phyloP scores from a whole-genome alignment of 2,888 invertebrate genomes.

The Ecliptopera silaceata region DNA sequence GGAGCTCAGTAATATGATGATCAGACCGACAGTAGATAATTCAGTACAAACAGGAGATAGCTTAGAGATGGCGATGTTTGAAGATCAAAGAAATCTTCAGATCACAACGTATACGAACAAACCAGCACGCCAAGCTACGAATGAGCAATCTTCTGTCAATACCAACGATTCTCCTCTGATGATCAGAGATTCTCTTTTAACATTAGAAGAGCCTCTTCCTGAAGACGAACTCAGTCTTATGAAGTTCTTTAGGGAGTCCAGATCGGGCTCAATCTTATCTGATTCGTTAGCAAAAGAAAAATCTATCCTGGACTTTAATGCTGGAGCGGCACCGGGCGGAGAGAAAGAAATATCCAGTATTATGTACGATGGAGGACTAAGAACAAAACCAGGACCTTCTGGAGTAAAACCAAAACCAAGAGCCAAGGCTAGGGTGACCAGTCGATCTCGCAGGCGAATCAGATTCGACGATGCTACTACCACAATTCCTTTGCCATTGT shows the following conservation, averaged over 20 bases:
- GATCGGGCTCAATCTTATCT: conserved; percentile 37
- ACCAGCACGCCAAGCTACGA: not conserved
- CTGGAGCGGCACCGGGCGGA: not conserved
- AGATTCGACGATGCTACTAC: conserved; percentile 59
- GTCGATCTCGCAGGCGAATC: conserved; percentile 45
- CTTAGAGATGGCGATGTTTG: conserved; percentile 48
- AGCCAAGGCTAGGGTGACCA: not conserved
- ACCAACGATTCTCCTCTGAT: conserved; percentile 6
- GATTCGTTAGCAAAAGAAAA: conserved; percentile 12
- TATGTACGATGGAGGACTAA: conserved; percentile 31
- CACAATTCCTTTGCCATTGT: conserved; percentile 43
- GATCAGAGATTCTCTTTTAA: conserved; percentile 22
- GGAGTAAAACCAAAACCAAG: not conserved
- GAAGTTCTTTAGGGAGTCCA: conserved; percentile 50
- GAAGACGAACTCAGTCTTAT: conserved; percentile 56
- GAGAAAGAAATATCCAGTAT: conserved; percentile 38
- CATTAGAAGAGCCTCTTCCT: conserved; percentile 26
- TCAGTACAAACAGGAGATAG: conserved; percentile 66
- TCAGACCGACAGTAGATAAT: conserved; percentile 37
- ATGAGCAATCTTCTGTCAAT: not conserved
- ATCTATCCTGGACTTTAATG: conserved; percentile 5
- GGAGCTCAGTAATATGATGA: conserved; percentile 54
- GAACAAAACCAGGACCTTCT: conserved; percentile 21
- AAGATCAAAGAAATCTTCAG: not conserved
- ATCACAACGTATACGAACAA: conserved; percentile 4